phyloP scores from a whole-genome alignment of 2,113 vertebrate genomes.

The Anthoscopus minutus region DNA sequence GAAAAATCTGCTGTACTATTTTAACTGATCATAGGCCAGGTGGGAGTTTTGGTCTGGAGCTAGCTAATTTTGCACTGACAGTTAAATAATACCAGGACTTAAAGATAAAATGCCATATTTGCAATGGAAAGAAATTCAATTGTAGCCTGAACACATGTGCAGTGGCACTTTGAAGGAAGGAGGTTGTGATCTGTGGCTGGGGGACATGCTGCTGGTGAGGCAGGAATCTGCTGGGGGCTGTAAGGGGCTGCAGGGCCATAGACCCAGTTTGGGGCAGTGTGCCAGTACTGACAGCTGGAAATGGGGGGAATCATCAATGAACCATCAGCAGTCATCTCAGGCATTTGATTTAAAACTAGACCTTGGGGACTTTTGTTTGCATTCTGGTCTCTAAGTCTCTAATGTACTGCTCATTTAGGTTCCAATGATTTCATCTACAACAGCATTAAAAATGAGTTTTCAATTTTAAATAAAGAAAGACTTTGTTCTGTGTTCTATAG shows the following conservation, averaged over 20 bases:
- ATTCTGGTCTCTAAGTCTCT: neutral
- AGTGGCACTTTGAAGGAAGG: neutral
- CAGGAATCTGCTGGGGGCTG: neutral
- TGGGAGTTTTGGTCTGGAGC: neutral
- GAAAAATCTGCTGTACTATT: neutral
- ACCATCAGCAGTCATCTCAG: neutral
- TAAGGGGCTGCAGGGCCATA: fast-evolving
- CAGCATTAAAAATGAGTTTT: neutral
- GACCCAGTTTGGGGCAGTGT: neutral
- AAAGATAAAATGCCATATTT: neutral
- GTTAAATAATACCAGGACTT: neutral
- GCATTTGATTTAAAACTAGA: neutral
- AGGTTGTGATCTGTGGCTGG: neutral
- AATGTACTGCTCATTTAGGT: neutral
- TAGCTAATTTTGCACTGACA: neutral
- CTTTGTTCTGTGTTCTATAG: neutral
- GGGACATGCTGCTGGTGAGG: neutral
- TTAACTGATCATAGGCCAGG: neutral
- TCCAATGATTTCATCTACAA: neutral
- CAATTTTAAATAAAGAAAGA: neutral
- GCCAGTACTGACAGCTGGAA: neutral
- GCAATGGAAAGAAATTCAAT: neutral
- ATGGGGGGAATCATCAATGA: neutral
- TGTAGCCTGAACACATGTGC: neutral
- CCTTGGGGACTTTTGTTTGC: neutral